Conservation (phyloP, 2,888 invertebrate genomes). For the Euzophera pinguis region DNA sequence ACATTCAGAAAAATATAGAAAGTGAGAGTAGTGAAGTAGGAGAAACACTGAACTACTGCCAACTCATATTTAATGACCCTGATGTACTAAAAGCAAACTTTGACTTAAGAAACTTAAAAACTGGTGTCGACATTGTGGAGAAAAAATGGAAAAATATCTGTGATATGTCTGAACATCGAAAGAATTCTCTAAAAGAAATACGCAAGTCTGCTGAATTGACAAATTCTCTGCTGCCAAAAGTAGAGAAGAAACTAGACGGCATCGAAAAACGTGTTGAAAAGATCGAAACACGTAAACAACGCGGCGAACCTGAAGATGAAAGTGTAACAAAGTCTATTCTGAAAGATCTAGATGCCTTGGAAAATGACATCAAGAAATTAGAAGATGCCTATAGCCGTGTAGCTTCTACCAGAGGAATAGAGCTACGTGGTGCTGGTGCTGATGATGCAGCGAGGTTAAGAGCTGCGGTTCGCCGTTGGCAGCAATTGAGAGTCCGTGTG, state of each 20-base stretch:
- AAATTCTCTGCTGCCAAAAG: conserved; percentile 81
- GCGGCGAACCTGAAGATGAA: conserved; percentile 67
- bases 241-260: conserved; percentile 80
- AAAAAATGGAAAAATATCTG: conserved; percentile 90
- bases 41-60: conserved; percentile 88
- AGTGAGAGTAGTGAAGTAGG: conserved; percentile 88
- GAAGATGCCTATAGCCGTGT: conserved; percentile 86
- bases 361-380: conserved; percentile 81
- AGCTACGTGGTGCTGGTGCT: conserved; percentile 82
- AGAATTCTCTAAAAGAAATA: conserved; percentile 58
- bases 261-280: conserved; percentile 81
- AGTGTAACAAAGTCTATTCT: conserved; percentile 81
- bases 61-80: conserved; percentile 86
- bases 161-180: conserved; percentile 84
- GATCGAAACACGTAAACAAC: conserved; percentile 63
- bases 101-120: conserved; percentile 83
- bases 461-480: conserved; percentile 83
- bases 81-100: conserved; percentile 86
- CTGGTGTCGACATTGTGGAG: conserved; percentile 85
- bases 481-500: conserved; percentile 80
- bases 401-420: conserved; percentile 83
- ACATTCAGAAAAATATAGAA: conserved; percentile 87
- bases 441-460: conserved; percentile 84
- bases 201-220: conserved; percentile 83
- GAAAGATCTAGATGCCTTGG: conserved; percentile 80